These are phyloP conservation scores for Callochromis pleurospilus DNA, from an alignment of 2,113 vertebrate species.

Conservation along the genomic window DNA sequence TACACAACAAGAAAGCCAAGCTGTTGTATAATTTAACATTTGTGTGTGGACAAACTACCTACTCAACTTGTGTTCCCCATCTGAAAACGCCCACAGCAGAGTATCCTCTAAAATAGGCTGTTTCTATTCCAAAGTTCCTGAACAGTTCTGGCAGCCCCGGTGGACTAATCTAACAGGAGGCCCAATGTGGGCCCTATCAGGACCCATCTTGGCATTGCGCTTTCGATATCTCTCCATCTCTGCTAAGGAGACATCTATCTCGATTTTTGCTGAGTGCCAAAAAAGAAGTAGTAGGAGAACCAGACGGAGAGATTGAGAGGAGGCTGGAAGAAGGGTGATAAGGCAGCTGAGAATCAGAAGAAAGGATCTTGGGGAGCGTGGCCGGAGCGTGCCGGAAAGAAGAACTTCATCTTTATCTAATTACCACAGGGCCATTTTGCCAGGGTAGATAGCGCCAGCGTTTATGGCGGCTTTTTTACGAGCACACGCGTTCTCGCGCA, in stretches of 20 bases:
- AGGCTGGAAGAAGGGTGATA: constrained; percentile 36
- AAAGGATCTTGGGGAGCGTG: constrained; percentile 36
- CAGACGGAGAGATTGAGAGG: constrained; percentile 15
- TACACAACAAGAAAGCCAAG: neutral
- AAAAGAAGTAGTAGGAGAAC: constrained; percentile 15
- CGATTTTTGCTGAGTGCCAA: constrained; percentile 63
- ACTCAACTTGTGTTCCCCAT: neutral
- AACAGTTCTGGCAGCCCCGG: neutral
- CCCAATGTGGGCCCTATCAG: constrained; percentile 18
- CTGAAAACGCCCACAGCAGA: neutral
- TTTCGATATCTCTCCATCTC: constrained; percentile 42
- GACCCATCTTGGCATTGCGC: constrained; percentile 31
- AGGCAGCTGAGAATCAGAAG: constrained; percentile 31
- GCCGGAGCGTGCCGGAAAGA: constrained; percentile 20
- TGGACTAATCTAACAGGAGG: constrained; percentile 14
- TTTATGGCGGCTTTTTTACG: constrained; percentile 37
- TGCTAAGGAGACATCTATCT: constrained; percentile 50
- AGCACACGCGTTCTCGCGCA: constrained; percentile 10
- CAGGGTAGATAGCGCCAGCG: constrained; percentile 11
- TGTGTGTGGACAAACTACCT: neutral
- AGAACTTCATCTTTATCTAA: constrained; percentile 68
- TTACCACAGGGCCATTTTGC: constrained; percentile 48
- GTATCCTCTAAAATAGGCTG: neutral
- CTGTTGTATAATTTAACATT: neutral
- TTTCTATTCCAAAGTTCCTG: constrained; percentile 5